A percentile compares a stretch with the other conserved stretches of the same genome.
Conservation (phyloP, 1,140 invertebrate genomes). For the Trissolcus basalis region DNA sequence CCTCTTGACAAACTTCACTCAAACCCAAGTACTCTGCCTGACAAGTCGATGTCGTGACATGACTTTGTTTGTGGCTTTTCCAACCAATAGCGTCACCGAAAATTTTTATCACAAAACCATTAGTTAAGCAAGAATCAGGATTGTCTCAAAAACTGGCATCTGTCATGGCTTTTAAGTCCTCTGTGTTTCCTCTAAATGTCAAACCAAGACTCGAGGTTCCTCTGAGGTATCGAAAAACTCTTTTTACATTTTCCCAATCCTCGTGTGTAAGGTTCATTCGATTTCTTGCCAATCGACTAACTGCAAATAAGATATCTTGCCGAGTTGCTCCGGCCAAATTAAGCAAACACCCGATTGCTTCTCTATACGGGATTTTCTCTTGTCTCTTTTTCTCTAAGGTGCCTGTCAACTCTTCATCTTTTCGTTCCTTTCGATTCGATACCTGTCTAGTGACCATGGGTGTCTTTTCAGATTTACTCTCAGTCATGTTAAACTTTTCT, state of each 20-base stretch:
- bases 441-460: not conserved
- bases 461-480: not conserved
- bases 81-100: conserved; percentile 52
- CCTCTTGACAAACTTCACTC: conserved; percentile 8
- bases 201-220: conserved; percentile 22
- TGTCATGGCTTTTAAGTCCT: conserved; percentile 14
- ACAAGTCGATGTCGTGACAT: conserved; percentile 6
- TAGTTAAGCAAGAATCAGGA: conserved; percentile 8
- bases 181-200: conserved; percentile 6
- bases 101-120: conserved; percentile 22
- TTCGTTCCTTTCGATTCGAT: not conserved
- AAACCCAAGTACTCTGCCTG: conserved; percentile 10
- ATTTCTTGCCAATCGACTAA: conserved; percentile 52
- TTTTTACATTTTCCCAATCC: conserved; percentile 57
- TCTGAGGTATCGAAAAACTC: conserved; percentile 61
- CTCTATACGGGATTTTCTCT: conserved; percentile 49
- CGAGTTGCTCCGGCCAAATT: conserved; percentile 53
- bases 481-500: not conserved
- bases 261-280: conserved; percentile 47
- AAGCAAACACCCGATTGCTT: conserved; percentile 44
- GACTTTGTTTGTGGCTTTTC: conserved; percentile 56
- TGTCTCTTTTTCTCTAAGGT: not conserved
- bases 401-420: not conserved
- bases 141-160: conserved; percentile 36
- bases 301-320: conserved; percentile 68